Evolutionary conservation across 2,113 vertebrate species (phyloP).

Genomic region (Nibea albiflora): DNA sequence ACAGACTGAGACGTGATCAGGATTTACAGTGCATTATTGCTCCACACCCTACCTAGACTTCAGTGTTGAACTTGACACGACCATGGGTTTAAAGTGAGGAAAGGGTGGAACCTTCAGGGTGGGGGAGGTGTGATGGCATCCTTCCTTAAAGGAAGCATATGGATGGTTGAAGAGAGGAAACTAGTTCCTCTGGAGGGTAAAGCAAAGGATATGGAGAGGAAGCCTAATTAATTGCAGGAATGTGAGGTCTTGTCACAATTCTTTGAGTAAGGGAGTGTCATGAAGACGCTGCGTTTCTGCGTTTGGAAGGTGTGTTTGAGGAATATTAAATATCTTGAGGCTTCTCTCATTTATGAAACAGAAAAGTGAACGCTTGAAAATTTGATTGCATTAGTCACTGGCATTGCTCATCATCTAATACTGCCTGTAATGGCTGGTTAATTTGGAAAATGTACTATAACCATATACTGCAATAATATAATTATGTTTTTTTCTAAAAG

Average conservation of each 20-base stretch:
- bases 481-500: background rate
- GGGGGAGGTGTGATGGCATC: conserved; percentile 77
- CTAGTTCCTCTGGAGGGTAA: conserved; percentile 49
- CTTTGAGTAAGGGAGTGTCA: conserved; percentile 17
- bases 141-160: conserved; percentile 80
- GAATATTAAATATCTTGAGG: background rate
- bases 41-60: conserved; percentile 63
- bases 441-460: conserved; percentile 17
- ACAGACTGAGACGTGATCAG: conserved; percentile 21
- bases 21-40: conserved; percentile 12
- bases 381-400: conserved; percentile 35
- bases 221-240: conserved; percentile 67
- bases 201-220: conserved; percentile 65
- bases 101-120: conserved; percentile 67
- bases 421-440: background rate
- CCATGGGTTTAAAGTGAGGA: conserved; percentile 60
- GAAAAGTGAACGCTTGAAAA: conserved; percentile 20
- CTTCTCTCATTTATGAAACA: background rate
- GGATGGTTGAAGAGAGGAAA: conserved; percentile 71
- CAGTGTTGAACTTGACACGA: conserved; percentile 44
- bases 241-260: conserved; percentile 46
- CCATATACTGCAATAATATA: too few species aligned
- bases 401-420: conserved; percentile 15
- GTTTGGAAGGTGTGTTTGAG: background rate
- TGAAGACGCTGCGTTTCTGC: conserved; percentile 8